phyloP scores from a whole-genome alignment of 2,113 vertebrate species.

The Chaetops frenatus region DNA sequence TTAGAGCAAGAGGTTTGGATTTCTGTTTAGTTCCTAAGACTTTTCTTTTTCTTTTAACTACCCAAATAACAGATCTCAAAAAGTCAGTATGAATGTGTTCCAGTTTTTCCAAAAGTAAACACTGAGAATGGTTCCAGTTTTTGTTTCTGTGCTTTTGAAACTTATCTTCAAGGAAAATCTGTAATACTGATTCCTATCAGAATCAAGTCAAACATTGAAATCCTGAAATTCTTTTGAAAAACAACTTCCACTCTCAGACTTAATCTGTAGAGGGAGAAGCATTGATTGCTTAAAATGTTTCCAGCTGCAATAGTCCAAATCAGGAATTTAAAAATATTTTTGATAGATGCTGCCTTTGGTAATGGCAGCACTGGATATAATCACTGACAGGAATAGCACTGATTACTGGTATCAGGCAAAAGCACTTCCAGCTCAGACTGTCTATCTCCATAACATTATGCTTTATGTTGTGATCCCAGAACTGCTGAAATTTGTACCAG shows the following conservation, averaged over 20 bases:
- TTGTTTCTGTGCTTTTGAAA: neutral
- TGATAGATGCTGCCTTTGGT: neutral
- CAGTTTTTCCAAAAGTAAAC: neutral
- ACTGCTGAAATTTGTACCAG: neutral
- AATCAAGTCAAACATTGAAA: neutral
- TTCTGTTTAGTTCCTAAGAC: neutral
- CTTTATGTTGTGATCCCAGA: neutral
- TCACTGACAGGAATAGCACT: constrained; percentile 33
- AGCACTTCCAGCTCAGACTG: constrained; percentile 2
- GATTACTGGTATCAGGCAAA: constrained; percentile 14
- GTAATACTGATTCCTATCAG: neutral
- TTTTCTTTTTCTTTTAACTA: neutral
- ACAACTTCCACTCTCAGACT: neutral
- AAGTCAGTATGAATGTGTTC: neutral
- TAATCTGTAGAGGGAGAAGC: neutral
- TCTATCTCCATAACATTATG: neutral
- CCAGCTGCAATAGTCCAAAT: constrained; percentile 44
- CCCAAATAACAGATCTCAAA: neutral
- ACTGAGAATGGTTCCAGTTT: neutral
- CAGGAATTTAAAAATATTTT: constrained; percentile 27
- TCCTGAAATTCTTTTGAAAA: neutral
- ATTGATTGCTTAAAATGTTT: constrained; percentile 24
- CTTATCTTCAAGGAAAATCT: neutral
- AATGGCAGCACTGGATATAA: constrained; percentile 25
- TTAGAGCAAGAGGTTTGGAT: neutral